A percentile compares a stretch with the other conserved stretches of the same genome.
Conservation (phyloP, 2,888 invertebrate genomes). For the Ophion costatus region DNA sequence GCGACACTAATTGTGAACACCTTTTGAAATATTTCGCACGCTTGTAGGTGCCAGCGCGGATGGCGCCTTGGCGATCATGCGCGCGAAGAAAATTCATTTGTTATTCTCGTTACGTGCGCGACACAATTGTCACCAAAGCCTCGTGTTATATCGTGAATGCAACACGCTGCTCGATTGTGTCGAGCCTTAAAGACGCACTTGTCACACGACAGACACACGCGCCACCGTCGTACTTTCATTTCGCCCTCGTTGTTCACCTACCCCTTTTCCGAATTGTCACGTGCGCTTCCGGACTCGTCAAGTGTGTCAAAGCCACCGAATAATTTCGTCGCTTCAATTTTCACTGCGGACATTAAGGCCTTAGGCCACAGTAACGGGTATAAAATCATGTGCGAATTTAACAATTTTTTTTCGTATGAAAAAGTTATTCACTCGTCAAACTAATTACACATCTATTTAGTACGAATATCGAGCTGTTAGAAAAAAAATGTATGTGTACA, state of each 20-base stretch:
- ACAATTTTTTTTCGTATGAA: no score
- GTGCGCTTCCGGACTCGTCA: constrained; percentile 6
- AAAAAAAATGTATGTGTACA: no score
- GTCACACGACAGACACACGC: constrained; percentile 26
- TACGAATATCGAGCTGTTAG: no score
- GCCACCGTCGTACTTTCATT: constrained; percentile 38
- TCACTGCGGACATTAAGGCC: neutral
- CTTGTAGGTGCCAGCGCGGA: constrained; percentile 4
- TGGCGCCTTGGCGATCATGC: constrained; percentile 45
- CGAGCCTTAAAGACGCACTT: constrained; percentile 26
- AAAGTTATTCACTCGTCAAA: no score
- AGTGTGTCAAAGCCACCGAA: neutral
- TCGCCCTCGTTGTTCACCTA: constrained; percentile 45
- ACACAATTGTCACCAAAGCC: constrained; percentile 47
- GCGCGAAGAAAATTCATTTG: constrained; percentile 38
- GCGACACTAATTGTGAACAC: constrained; percentile 51
- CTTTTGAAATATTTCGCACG: constrained; percentile 42
- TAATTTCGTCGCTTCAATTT: neutral
- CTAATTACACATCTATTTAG: no score
- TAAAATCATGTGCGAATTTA: no score
- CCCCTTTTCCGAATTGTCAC: constrained; percentile 21
- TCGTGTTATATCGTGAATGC: constrained; percentile 14
- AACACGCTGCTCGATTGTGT: constrained; percentile 24
- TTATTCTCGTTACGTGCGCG: constrained; percentile 47
- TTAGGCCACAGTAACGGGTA: no score